Percentiles rank a stretch among this genome's conserved stretches.
These are phyloP conservation scores for Brachypteracias leptosomus DNA, from an alignment of 2,113 vertebrate genomes.

Conservation along the genomic window DNA sequence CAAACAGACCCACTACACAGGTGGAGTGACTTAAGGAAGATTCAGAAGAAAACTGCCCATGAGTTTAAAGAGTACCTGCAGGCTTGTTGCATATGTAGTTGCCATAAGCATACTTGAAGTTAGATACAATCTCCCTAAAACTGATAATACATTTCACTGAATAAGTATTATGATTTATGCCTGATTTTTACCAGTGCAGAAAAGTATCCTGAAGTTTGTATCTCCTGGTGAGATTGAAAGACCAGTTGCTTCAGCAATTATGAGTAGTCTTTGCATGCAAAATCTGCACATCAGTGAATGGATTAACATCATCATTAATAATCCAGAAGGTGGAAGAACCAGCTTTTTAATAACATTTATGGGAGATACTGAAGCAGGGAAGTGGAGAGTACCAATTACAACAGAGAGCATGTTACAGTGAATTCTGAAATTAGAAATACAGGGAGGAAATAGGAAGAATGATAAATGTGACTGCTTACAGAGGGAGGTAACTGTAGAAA, in stretches of 20 bases:
- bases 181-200: not conserved
- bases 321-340: not conserved
- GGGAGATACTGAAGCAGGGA: not conserved
- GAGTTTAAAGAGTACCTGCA: not conserved
- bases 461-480: not conserved
- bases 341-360: not conserved
- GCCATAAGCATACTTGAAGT: not conserved
- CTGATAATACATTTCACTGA: not conserved
- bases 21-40: not conserved
- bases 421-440: not conserved
- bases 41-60: not conserved
- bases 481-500: conserved; percentile 3
- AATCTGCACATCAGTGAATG: not conserved
- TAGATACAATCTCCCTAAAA: not conserved
- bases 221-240: not conserved
- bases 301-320: not conserved
- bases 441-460: not conserved
- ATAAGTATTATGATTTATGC: not conserved
- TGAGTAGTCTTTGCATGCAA: not conserved
- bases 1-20: too few species aligned
- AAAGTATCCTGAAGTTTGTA: not conserved
- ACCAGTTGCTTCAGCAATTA: not conserved
- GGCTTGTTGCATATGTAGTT: not conserved
- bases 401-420: not conserved
- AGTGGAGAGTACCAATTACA: not conserved